Conservation (phyloP, 1,140 invertebrate genomes). For the Drosophila cardini region DNA sequence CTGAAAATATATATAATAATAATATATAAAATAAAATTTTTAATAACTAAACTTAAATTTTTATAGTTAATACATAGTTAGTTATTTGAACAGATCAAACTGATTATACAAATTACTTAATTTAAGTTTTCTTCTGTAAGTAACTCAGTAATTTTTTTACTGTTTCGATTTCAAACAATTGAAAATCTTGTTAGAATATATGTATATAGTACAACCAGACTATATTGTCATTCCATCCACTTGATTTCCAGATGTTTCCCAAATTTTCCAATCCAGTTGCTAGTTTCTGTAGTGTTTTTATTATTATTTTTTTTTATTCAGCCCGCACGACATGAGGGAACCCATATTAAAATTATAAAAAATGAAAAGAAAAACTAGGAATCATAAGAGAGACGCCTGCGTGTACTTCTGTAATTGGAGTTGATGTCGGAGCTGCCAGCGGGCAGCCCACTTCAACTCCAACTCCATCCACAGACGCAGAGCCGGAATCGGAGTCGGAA, state of each 20-base stretch:
- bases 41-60: no score
- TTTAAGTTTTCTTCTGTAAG: no score
- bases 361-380: slow-evolving; percentile 59
- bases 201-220: background rate
- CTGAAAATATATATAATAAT: no score
- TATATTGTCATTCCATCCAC: slow-evolving; percentile 7
- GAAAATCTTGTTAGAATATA: no score
- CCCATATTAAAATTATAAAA: slow-evolving; percentile 60
- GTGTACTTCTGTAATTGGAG: slow-evolving; percentile 82
- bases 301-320: slow-evolving; percentile 1
- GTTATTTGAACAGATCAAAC: no score
- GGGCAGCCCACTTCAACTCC: slow-evolving; percentile 46
- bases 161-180: no score
- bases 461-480: slow-evolving; percentile 1
- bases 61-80: no score
- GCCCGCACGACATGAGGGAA: slow-evolving; percentile 57
- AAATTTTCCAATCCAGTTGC: slow-evolving; percentile 9
- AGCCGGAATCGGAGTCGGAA: slow-evolving; percentile 10
- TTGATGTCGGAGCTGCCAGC: slow-evolving; percentile 79
- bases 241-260: slow-evolving; percentile 27
- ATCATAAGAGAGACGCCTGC: slow-evolving; percentile 81
- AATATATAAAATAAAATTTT: no score
- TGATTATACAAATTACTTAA: no score
- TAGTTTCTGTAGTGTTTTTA: background rate
- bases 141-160: no score